Conservation (phyloP, 2,888 invertebrate species). For the Platypus cylindrus region DNA sequence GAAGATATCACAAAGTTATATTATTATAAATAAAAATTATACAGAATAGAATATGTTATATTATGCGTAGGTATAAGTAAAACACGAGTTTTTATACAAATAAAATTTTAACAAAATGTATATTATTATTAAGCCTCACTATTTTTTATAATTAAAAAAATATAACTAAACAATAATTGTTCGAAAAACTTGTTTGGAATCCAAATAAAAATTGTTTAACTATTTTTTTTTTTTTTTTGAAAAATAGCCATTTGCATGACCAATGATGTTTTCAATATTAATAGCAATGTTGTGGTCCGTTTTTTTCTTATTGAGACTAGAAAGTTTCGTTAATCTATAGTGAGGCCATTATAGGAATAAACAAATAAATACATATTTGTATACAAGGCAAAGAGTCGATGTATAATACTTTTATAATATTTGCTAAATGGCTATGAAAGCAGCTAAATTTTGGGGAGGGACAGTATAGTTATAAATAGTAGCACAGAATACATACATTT, state of each 20-base stretch:
- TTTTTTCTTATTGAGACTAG: too few species aligned
- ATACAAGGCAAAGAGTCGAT: constrained; percentile 26
- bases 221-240: too few species aligned
- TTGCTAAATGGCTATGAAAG: constrained; percentile 29
- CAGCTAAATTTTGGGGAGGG: constrained; percentile 20
- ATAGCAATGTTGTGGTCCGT: too few species aligned
- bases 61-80: constrained; percentile 2
- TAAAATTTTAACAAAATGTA: too few species aligned
- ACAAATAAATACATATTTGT: constrained; percentile 16
- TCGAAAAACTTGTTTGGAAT: constrained; percentile 1
- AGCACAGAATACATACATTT: too few species aligned
- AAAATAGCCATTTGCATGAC: too few species aligned
- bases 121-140: too few species aligned
- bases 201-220: neutral
- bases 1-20: constrained; percentile 29
- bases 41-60: constrained; percentile 16
- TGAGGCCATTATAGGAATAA: constrained; percentile 8
- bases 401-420: constrained; percentile 32
- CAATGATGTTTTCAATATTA: too few species aligned
- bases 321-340: neutral
- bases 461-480: too few species aligned
- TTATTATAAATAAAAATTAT: constrained; percentile 16
- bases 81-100: too few species aligned
- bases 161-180: too few species aligned
- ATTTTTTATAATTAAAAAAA: too few species aligned